These are phyloP conservation scores for Aricia artaxerxes DNA, from an alignment of 2,888 invertebrate genomes.

Conservation along the genomic window DNA sequence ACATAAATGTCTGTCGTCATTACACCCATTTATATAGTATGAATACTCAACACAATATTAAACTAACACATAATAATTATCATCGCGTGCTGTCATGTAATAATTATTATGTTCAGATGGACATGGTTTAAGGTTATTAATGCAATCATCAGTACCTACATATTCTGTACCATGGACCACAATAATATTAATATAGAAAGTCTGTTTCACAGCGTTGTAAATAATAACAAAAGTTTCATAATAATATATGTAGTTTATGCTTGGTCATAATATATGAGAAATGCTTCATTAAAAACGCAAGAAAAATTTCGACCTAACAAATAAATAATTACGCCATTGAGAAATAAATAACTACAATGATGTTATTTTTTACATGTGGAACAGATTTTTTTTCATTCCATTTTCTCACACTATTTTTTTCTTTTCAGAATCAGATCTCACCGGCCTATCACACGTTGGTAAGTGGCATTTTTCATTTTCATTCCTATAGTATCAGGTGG, in stretches of 20 bases:
- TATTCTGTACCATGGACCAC: neutral
- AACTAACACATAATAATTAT: neutral
- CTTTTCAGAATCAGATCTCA: slow-evolving; percentile 83
- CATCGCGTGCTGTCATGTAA: slow-evolving; percentile 11
- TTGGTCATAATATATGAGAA: too few relatives aligned
- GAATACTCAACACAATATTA: neutral
- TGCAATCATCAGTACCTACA: neutral
- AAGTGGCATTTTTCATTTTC: slow-evolving; percentile 56
- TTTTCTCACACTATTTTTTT: slow-evolving; percentile 63
- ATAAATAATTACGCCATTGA: too few relatives aligned
- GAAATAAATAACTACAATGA: slow-evolving; percentile 10
- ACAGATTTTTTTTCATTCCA: slow-evolving; percentile 46
- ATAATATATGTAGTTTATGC: neutral
- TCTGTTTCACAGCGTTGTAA: slow-evolving; percentile 10
- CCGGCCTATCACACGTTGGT: slow-evolving; percentile 83
- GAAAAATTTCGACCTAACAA: too few relatives aligned
- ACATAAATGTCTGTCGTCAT: too few relatives aligned
- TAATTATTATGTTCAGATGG: neutral
- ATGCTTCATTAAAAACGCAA: too few relatives aligned
- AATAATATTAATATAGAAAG: slow-evolving; percentile 15
- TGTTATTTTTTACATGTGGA: slow-evolving; percentile 47
- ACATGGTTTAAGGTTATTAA: neutral
- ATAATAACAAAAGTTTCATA: neutral
- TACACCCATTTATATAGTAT: neutral
- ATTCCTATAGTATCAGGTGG: neutral